Conservation (phyloP, 2,888 invertebrate genomes). For the Xestia ashworthii region DNA sequence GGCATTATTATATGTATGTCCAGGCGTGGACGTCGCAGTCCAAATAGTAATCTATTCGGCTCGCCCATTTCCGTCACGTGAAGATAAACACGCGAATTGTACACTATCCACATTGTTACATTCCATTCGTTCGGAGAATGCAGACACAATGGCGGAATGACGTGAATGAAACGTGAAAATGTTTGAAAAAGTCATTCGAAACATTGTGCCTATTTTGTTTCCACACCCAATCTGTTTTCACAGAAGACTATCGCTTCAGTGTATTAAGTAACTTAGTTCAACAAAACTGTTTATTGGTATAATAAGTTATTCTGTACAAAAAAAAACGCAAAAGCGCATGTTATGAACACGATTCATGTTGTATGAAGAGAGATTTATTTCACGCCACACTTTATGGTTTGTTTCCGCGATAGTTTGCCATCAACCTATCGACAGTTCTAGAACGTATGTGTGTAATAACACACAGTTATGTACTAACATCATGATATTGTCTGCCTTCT, state of each 20-base stretch:
- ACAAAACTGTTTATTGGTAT: not conserved
- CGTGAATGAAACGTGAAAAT: constrained; percentile 28
- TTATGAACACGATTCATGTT: constrained; percentile 2
- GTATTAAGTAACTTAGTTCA: not conserved
- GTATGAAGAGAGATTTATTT: constrained; percentile 30
- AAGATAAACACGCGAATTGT: constrained; percentile 72
- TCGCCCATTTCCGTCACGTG: constrained; percentile 76
- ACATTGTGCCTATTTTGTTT: constrained; percentile 15
- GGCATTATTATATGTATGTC: constrained; percentile 4
- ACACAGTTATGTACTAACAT: not conserved
- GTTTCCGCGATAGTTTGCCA: constrained; percentile 13
- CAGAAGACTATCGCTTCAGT: constrained; percentile 17
- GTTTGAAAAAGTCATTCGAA: constrained; percentile 39
- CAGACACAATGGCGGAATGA: constrained; percentile 40
- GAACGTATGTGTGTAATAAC: constrained; percentile 1
- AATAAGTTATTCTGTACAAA: not conserved
- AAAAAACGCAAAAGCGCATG: not conserved
- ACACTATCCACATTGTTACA: constrained; percentile 45
- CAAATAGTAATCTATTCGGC: constrained; percentile 66
- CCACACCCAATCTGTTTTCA: constrained; percentile 15
- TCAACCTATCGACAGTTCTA: constrained; percentile 10
- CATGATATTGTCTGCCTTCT: constrained; percentile 48
- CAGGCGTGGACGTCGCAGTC: constrained; percentile 33
- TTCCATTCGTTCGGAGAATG: constrained; percentile 43
- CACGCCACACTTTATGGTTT: not conserved